Conservation (phyloP, 2,113 vertebrate genomes). For the Xenopus laevis region DNA sequence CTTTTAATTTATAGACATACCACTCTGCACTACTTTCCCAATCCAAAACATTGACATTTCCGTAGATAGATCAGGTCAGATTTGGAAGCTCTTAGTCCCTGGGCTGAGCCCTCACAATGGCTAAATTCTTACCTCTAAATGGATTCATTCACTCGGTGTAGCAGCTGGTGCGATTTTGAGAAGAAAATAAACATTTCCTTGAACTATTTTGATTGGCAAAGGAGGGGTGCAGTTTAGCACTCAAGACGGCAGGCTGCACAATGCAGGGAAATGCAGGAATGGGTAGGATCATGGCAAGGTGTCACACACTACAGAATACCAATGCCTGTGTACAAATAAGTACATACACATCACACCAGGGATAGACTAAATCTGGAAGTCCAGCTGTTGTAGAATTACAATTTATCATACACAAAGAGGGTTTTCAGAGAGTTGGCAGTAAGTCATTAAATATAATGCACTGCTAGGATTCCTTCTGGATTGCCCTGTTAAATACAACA, state of each 20-base stretch:
- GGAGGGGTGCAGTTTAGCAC: conserved; percentile 78
- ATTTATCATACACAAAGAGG: too few relatives aligned
- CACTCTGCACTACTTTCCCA: conserved; percentile 62
- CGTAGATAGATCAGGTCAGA: conserved; percentile 77
- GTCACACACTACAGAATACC: background rate
- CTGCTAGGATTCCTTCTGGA: too few relatives aligned
- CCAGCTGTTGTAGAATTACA: too few relatives aligned
- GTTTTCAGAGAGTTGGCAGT: too few relatives aligned
- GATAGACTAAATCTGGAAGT: too few relatives aligned
- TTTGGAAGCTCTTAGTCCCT: conserved; percentile 68
- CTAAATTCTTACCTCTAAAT: conserved; percentile 96
- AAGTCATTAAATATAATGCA: too few relatives aligned
- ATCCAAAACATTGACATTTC: conserved; percentile 75
- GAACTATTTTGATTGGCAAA: conserved; percentile 96
- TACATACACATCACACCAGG: too few relatives aligned
- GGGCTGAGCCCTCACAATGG: conserved; percentile 77
- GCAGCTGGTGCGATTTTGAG: conserved; percentile 90
- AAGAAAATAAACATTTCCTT: conserved; percentile 99
- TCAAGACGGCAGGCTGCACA: conserved; percentile 53
- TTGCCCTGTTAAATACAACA: too few relatives aligned
- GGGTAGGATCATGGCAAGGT: background rate
- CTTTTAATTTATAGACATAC: conserved; percentile 65
- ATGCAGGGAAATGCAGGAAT: background rate
- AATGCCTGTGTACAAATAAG: background rate
- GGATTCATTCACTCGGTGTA: conserved; percentile 85